Percentiles rank a stretch among this genome's conserved stretches.
Evolutionary conservation across 1,140 invertebrate species (phyloP).

Genomic region (Drosophila chauvacae): DNA sequence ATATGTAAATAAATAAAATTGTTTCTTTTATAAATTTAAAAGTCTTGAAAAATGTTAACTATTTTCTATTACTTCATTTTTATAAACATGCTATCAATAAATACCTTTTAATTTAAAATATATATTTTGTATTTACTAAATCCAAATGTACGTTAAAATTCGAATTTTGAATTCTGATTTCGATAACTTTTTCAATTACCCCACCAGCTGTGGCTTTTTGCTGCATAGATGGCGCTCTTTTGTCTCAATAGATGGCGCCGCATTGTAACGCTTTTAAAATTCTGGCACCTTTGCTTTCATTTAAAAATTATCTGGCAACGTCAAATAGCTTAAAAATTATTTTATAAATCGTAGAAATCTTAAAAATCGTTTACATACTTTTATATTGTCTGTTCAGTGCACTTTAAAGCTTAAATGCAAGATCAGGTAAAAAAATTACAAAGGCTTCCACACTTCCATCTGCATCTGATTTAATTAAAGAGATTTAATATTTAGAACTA

Average conservation of each 20-base stretch:
- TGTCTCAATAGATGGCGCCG: neutral
- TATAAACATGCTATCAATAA: neutral
- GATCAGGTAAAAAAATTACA: neutral
- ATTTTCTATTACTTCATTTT: too few species aligned
- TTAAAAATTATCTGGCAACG: neutral
- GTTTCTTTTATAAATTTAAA: too few species aligned
- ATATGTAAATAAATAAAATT: too few species aligned
- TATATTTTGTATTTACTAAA: neutral
- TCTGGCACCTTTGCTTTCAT: neutral
- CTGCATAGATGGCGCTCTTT: neutral
- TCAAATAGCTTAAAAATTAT: neutral
- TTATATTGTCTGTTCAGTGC: neutral
- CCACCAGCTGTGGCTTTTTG: neutral
- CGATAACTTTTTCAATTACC: neutral
- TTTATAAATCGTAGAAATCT: neutral
- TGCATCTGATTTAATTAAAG: neutral
- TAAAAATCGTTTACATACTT: neutral
- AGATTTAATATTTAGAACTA: neutral
- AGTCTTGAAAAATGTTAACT: too few species aligned
- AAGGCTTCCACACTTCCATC: neutral
- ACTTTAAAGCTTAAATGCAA: neutral
- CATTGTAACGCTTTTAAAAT: neutral
- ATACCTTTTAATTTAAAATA: neutral
- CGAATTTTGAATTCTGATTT: neutral
- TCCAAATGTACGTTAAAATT: neutral